A percentile compares a stretch with the other conserved stretches of the same genome.
These are phyloP conservation scores for Geophilus truncorum DNA, from an alignment of 2,888 invertebrate genomes.

Conservation along the genomic window DNA sequence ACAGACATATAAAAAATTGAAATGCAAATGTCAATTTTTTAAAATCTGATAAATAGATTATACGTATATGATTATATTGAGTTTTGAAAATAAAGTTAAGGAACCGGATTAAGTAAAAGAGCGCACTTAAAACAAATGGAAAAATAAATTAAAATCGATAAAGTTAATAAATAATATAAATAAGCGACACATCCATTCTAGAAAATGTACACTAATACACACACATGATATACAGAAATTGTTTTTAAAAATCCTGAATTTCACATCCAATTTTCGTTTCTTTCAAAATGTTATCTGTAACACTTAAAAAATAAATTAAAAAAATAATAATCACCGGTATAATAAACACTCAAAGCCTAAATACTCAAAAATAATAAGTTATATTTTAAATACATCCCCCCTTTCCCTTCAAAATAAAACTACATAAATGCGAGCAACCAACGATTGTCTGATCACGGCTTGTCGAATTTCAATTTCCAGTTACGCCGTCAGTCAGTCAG, in stretches of 20 bases:
- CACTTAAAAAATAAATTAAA: background rate
- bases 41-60: background rate
- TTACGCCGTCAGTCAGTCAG: background rate
- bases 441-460: constrained; percentile 9
- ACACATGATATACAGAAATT: background rate
- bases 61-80: background rate
- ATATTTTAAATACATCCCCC: background rate
- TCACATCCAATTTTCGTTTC: background rate
- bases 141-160: background rate
- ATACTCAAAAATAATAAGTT: background rate
- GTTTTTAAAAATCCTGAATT: background rate
- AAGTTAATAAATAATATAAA: background rate
- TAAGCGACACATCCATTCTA: constrained; percentile 16
- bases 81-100: background rate
- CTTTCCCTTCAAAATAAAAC: background rate
- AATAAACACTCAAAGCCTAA: background rate
- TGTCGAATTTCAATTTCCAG: background rate
- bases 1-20: background rate
- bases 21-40: background rate
- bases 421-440: constrained; percentile 1
- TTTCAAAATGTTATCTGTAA: background rate
- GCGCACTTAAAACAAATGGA: background rate
- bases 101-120: background rate
- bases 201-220: background rate
- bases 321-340: background rate